These are phyloP conservation scores for Palythoa grandis DNA, from an alignment of 92 coral and sea anemone genomes.

Conservation along the genomic window DNA sequence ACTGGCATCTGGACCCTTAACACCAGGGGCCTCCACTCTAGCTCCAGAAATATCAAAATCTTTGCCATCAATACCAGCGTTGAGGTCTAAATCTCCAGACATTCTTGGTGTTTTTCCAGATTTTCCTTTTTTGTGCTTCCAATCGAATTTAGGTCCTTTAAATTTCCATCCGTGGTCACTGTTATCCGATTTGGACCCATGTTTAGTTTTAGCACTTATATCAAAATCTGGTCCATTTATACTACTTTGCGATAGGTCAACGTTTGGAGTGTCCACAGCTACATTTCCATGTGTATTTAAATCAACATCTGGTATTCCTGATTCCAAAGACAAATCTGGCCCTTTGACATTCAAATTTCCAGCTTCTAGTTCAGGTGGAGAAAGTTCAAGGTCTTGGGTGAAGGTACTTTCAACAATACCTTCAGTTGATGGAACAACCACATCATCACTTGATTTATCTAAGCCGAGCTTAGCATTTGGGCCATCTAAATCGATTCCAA, in stretches of 20 bases:
- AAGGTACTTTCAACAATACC: slow-evolving; percentile 6
- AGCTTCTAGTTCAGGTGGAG: slow-evolving; percentile 2
- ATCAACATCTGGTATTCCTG: not conserved
- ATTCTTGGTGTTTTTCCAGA: not conserved
- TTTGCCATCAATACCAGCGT: not conserved
- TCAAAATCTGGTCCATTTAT: not conserved
- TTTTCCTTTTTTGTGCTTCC: slow-evolving; percentile 17
- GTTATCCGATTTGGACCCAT: not conserved
- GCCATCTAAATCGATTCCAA: not conserved
- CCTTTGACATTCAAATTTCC: not conserved
- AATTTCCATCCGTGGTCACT: not conserved
- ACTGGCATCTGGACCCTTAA: not conserved
- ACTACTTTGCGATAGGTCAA: not conserved
- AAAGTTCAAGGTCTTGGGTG: slow-evolving; percentile 7
- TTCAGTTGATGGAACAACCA: not conserved
- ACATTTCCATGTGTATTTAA: too few species aligned
- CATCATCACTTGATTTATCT: not conserved
- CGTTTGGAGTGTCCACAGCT: not conserved
- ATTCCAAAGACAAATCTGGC: not conserved
- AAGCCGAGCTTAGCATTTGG: not conserved
- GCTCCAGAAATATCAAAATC: not conserved
- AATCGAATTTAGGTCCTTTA: slow-evolving; percentile 1
- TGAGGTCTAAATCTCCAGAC: not conserved
- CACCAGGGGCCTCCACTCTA: not conserved
- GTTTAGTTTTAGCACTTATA: not conserved